Evolutionary conservation across 1,140 invertebrate species (phyloP).

Genomic region (Heliconius nattereri): DNA sequence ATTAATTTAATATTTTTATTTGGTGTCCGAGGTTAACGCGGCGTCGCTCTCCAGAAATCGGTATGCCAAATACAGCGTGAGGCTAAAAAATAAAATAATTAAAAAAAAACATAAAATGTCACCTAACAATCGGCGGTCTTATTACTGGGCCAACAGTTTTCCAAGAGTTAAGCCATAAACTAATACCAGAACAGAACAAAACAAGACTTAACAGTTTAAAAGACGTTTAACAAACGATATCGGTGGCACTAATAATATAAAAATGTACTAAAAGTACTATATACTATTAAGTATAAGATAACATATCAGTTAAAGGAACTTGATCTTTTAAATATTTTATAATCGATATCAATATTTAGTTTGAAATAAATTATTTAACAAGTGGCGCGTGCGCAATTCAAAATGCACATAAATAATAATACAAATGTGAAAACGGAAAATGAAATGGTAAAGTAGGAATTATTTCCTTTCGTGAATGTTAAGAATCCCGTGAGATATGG

Average conservation of each 20-base stretch:
- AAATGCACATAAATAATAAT: background rate
- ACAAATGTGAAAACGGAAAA: background rate
- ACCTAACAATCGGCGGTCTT: background rate
- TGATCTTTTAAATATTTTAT: background rate
- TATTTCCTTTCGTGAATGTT: background rate
- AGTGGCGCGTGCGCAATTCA: background rate
- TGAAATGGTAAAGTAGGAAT: background rate
- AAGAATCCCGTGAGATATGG: background rate
- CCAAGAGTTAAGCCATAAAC: background rate
- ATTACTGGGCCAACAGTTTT: background rate
- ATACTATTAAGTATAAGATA: background rate
- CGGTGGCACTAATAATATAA: too few species aligned
- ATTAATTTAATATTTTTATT: too few species aligned
- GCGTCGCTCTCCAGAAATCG: background rate
- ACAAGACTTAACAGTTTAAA: too few species aligned
- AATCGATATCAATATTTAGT: background rate
- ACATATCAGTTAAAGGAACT: background rate
- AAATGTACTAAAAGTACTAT: background rate
- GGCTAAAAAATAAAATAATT: too few species aligned
- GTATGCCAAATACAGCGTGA: too few species aligned
- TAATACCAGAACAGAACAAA: too few species aligned
- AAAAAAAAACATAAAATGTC: too few species aligned
- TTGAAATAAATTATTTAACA: background rate
- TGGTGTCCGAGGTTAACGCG: too few species aligned
- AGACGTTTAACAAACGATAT: too few species aligned